phyloP scores from a whole-genome alignment of 2,888 invertebrate species.

The Anarsia innoxiella region DNA sequence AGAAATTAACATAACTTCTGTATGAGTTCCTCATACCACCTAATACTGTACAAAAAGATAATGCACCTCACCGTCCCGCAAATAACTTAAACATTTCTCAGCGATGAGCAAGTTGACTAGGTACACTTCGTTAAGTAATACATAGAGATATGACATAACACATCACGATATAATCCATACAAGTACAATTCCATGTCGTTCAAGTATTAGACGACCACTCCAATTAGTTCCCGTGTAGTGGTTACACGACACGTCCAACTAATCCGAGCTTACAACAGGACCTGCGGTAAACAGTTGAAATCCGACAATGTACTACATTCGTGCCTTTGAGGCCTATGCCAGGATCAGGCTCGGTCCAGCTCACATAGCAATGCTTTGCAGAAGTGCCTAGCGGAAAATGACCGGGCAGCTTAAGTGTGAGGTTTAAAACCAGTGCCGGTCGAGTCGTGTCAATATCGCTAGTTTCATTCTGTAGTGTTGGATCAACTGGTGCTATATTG shows the following conservation, averaged over 20 bases:
- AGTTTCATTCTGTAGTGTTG: too few relatives aligned
- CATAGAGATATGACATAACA: too few relatives aligned
- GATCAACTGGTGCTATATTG: too few relatives aligned
- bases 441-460: conserved; percentile 24
- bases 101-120: too few relatives aligned
- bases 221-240: conserved; percentile 54
- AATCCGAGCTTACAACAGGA: conserved; percentile 48
- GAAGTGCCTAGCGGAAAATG: conserved; percentile 15
- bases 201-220: conserved; percentile 31
- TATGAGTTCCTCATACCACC: too few relatives aligned
- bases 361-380: conserved; percentile 21
- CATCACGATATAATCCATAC: conserved; percentile 17
- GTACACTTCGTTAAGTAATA: too few relatives aligned
- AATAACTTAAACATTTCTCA: too few relatives aligned
- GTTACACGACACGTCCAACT: conserved; percentile 55
- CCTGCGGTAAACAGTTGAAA: conserved; percentile 51
- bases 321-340: conserved; percentile 67
- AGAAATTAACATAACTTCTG: too few relatives aligned
- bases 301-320: conserved; percentile 51
- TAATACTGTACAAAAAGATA: too few relatives aligned
- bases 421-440: conserved; percentile 15
- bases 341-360: conserved; percentile 52
- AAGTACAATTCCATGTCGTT: conserved; percentile 33
- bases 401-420: conserved; percentile 21
- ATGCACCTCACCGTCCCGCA: too few relatives aligned